Evolutionary conservation across 2,797 vertebrate genomes (phyloP).

Genomic region (Pseudomugil gertrudae): DNA sequence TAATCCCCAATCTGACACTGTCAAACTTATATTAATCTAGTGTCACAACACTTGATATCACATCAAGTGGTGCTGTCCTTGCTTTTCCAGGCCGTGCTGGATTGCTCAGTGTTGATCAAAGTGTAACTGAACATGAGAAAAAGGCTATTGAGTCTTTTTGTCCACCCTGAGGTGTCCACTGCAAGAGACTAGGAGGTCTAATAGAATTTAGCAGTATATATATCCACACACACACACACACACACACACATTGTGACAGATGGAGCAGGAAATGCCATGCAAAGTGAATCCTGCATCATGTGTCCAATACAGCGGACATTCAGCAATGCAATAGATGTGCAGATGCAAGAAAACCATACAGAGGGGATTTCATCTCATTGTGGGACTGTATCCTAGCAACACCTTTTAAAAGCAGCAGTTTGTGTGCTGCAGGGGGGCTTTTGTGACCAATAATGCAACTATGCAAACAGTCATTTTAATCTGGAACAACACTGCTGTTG

Average conservation of each 20-base stretch:
- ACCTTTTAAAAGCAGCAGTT: conserved; percentile 80
- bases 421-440: conserved; percentile 76
- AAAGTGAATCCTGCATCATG: conserved; percentile 8
- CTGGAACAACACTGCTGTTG: conserved; percentile 46
- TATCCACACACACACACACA: not conserved
- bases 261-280: not conserved
- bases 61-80: conserved; percentile 34
- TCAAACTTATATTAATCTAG: conserved; percentile 10
- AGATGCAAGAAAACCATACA: conserved; percentile 70
- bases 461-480: conserved; percentile 71
- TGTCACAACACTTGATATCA: conserved; percentile 10
- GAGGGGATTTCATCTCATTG: conserved; percentile 78
- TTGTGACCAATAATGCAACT: conserved; percentile 83
- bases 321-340: conserved; percentile 50
- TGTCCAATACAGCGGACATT: conserved; percentile 34
- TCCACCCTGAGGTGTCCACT: conserved; percentile 60
- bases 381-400: conserved; percentile 90
- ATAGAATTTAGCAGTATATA: conserved; percentile 67
- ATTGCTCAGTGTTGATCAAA: conserved; percentile 54
- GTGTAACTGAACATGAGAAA: conserved; percentile 65
- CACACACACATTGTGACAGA: not conserved
- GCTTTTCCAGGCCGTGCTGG: conserved; percentile 33
- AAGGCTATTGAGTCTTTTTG: conserved; percentile 67
- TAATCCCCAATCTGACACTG: not conserved
- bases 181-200: conserved; percentile 48